These are phyloP conservation scores for Thunnus thynnus DNA, from an alignment of 2,113 vertebrate genomes.

Conservation along the genomic window DNA sequence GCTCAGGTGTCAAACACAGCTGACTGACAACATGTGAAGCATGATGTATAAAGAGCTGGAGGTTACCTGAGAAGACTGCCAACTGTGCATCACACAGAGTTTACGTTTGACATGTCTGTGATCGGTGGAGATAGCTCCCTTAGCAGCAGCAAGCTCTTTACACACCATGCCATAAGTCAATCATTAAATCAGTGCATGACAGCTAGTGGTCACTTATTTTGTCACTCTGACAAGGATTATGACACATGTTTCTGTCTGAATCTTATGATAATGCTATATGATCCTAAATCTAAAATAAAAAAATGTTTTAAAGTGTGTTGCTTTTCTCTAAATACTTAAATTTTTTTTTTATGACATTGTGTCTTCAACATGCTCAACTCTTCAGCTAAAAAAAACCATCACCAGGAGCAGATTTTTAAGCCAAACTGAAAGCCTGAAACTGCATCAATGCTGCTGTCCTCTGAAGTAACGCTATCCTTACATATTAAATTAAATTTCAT, in stretches of 20 bases:
- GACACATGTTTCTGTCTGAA: conserved; percentile 16
- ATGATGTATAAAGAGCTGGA: conserved; percentile 10
- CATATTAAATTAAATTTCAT: no score
- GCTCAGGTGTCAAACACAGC: conserved; percentile 33
- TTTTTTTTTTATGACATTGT: no score
- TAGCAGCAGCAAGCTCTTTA: conserved; percentile 51
- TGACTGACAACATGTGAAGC: conserved; percentile 31
- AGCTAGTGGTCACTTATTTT: conserved; percentile 45
- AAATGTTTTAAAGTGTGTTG: not conserved
- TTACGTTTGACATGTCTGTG: conserved; percentile 37
- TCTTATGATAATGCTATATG: not conserved
- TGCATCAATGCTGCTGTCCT: no score
- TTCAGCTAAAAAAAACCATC: no score
- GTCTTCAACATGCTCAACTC: no score
- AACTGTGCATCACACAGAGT: not conserved
- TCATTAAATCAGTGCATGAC: conserved; percentile 57
- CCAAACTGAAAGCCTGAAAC: no score
- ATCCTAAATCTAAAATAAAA: not conserved
- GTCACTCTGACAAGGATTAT: conserved; percentile 36
- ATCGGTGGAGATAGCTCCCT: conserved; percentile 40
- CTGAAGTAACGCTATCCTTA: no score
- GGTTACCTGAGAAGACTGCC: conserved; percentile 13
- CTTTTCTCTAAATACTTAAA: no score
- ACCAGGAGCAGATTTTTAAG: no score
- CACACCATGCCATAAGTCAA: conserved; percentile 43